Base-by-base conservation (phyloP, 1,140 invertebrate species). In the Rhopalosiphum maidis region DNA sequence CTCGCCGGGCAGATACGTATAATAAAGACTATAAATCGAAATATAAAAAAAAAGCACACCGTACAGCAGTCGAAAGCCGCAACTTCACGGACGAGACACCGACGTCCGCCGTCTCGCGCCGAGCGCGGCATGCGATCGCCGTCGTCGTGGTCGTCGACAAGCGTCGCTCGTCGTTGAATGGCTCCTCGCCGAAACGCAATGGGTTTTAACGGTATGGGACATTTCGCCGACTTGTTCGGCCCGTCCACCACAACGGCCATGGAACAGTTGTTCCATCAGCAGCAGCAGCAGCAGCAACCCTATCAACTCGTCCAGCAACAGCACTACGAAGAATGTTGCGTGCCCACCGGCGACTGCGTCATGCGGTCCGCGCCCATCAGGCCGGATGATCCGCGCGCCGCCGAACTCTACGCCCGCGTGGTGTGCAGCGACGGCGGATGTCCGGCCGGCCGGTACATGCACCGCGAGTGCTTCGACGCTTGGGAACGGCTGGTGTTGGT, bases 341-440 rank as follows among this genome's bases (percentile, higher is more conserved):
- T 97, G 37, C 98, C 98, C 48, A 96, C 95, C 94, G 97, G 96
- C 97, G 87, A 96, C 96, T 94, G 96, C 96, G 94, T 95, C 95
- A 93, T 95, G 95, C 96, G 97, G 94, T 95, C 96, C 6, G 95
- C 96, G 94, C 95, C 96, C 2, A 98, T 98, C 85, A 96, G 96
- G 54, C 94, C 97, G 25, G 97, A 97, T 94, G 97, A 98, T 94
- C 96, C 98, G 48, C 77, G 82, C 25, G 91, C 91, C 91, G 91
- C 68, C 48, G 96, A 97, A 60, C 97, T 98, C 94, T 97, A 97
- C 51, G 97, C 99, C 89, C 97, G 97, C 95, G 98, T 99, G n/a
- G 96, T 97, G 83, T 99, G 99, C 96, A 99, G 98, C 96, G 99
- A 99, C 96, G 98, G 99, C 94, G 96, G 97, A 94, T 99, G 99